Evolutionary conservation across 2,888 invertebrate species (phyloP).

Genomic region (Trachelus tabidus): DNA sequence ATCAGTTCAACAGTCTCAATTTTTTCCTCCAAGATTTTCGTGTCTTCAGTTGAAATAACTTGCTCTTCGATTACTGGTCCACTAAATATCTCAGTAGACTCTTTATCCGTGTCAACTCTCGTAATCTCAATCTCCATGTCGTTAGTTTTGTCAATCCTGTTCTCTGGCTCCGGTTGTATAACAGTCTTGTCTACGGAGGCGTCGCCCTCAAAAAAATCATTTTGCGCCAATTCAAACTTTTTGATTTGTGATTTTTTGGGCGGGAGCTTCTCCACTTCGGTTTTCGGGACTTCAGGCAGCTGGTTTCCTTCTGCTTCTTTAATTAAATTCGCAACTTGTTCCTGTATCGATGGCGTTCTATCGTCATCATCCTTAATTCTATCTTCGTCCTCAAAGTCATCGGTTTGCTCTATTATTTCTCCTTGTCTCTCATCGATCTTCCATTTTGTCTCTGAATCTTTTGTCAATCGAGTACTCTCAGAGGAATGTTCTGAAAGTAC

Average conservation of each 20-base stretch:
- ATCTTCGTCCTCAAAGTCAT: slow-evolving; percentile 6
- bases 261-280: slow-evolving; percentile 45
- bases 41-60: neutral
- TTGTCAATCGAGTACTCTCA: neutral
- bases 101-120: slow-evolving; percentile 19
- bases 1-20: slow-evolving; percentile 4
- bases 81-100: neutral
- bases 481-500: neutral
- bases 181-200: slow-evolving; percentile 21
- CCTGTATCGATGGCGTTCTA: neutral
- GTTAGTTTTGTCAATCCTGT: slow-evolving; percentile 25
- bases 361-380: neutral
- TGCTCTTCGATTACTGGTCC: slow-evolving; percentile 18
- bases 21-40: slow-evolving; percentile 3
- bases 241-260: slow-evolving; percentile 63
- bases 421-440: neutral
- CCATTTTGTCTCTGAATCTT: neutral
- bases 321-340: neutral
- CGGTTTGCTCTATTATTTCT: slow-evolving; percentile 9
- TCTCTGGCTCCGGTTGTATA: slow-evolving; percentile 18
- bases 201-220: slow-evolving; percentile 46
- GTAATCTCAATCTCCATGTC: slow-evolving; percentile 21
- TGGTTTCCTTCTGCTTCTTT: neutral
- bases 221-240: slow-evolving; percentile 58
- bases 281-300: neutral